Base-by-base conservation (phyloP, 2,888 invertebrate genomes). In the Sclerodermus sp. region DNA sequence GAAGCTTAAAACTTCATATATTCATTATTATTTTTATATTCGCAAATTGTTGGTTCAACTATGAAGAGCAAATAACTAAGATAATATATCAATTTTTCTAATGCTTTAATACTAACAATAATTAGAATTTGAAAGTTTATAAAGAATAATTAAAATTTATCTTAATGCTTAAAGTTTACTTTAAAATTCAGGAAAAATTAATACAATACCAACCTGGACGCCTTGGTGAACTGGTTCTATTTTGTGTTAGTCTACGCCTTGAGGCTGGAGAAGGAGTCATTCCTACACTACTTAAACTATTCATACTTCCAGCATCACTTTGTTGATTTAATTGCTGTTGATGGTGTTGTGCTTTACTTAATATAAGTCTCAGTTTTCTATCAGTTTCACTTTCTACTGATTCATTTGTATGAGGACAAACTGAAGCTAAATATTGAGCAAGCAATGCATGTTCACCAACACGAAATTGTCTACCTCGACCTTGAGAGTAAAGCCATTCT, bases 401-500 rank as follows among this genome's bases (percentile, higher is more conserved):
- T 76, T 89, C 90, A 6, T 88, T 91, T n/a, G 89, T 89, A 58
- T 91, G 81, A 0, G 94, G 93, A 72, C 94, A 94, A 1, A 89
- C 89, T 14, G 87, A 84, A 1, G 90, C 86, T 42, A 96, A 82
- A 79, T 96, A 96, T 62, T 91, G 89, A 43, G 89, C 86, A 39
- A 95, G 79, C 51, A 88, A 87, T 12, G 84, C 81, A 66, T 96
- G 95, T 71, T 95, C 92, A 0, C 95, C 95, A 13, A 88, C 81
- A 48, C 90, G 87, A 80, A 89, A 95, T 75, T 93, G 90, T 52
- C 94, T 84, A 0, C 95, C 96, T 67, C 91, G 87, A 40, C 96
- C 96, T 82, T 96, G 96, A 58, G 94, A 94, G 79, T 94, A 95
- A 49, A 96, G 80, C 96, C 96, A 96, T 76, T 96, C 96, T 0